These are phyloP conservation scores for Pomacea canaliculata DNA, from an alignment of 2,888 invertebrate genomes.

Conservation along the genomic window DNA sequence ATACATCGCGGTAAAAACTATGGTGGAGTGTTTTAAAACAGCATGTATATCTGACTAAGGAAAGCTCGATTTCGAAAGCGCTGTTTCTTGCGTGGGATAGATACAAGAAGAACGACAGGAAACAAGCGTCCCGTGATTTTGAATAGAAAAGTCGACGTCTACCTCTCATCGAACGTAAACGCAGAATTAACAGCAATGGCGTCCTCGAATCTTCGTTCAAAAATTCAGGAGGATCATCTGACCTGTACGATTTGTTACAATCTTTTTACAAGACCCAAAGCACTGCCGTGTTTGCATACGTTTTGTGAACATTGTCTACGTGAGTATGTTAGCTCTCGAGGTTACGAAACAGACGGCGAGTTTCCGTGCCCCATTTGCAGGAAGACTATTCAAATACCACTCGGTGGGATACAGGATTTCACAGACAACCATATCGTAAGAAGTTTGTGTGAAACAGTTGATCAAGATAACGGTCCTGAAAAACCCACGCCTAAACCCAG, in stretches of 20 bases:
- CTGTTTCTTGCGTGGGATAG: no score
- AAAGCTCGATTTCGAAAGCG: no score
- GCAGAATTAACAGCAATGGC: conserved; percentile 21
- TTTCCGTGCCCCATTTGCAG: conserved; percentile 63
- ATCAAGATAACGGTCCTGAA: conserved; percentile 28
- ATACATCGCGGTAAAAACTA: no score
- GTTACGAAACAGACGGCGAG: conserved; percentile 36
- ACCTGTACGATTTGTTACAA: conserved; percentile 59
- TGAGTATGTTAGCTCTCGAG: conserved; percentile 48
- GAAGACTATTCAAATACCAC: conserved; percentile 44
- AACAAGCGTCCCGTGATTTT: conserved; percentile 19
- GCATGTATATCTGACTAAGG: no score
- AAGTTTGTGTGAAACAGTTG: conserved; percentile 54
- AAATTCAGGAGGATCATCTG: conserved; percentile 56
- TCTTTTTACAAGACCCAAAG: conserved; percentile 55
- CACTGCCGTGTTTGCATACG: conserved; percentile 62
- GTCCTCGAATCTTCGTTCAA: conserved; percentile 37
- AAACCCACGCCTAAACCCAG: conserved; percentile 33
- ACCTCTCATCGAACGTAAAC: background rate
- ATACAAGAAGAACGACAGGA: background rate
- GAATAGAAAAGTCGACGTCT: conserved; percentile 6
- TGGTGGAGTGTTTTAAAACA: no score
- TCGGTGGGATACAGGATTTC: conserved; percentile 47
- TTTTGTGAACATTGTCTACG: conserved; percentile 60
- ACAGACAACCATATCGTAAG: conserved; percentile 57